Evolutionary conservation across 64 coral and sea anemone species (phyloP).

Genomic region (Montipora sp.): DNA sequence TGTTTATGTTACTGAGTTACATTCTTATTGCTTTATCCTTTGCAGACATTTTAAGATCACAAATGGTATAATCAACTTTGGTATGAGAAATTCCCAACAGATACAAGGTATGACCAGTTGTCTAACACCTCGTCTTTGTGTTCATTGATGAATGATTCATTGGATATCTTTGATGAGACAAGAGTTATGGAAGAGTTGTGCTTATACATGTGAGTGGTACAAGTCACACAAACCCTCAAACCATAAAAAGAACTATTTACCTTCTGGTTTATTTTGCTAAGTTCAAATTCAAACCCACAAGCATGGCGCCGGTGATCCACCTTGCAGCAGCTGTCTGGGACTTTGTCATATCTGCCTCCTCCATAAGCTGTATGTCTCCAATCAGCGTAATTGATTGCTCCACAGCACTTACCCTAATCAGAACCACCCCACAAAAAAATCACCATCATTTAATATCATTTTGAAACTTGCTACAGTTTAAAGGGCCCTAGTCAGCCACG

Average conservation of each 20-base stretch:
- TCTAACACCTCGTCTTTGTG: no score
- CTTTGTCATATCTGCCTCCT: slow-evolving; percentile 27
- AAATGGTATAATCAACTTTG: no score
- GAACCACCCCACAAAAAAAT: not conserved
- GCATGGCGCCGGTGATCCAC: not conserved
- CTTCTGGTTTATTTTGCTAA: not conserved
- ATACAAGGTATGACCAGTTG: no score
- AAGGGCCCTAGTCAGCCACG: no score
- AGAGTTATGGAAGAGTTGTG: not conserved
- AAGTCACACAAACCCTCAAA: no score
- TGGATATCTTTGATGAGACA: no score
- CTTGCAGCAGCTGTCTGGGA: slow-evolving; percentile 25
- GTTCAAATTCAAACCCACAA: slow-evolving; percentile 13
- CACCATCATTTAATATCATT: not conserved
- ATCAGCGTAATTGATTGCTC: slow-evolving; percentile 20
- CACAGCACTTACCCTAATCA: slow-evolving; percentile 11
- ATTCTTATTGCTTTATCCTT: no score
- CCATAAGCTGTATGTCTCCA: slow-evolving; percentile 9
- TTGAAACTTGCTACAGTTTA: not conserved
- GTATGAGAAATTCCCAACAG: no score
- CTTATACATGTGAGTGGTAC: no score
- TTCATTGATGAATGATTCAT: no score
- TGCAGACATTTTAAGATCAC: no score
- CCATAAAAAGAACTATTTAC: not conserved
- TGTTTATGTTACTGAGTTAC: no score